Evolutionary conservation across 2,797 vertebrate genomes (phyloP).

Genomic region (Pseudopleuronectes americanus): DNA sequence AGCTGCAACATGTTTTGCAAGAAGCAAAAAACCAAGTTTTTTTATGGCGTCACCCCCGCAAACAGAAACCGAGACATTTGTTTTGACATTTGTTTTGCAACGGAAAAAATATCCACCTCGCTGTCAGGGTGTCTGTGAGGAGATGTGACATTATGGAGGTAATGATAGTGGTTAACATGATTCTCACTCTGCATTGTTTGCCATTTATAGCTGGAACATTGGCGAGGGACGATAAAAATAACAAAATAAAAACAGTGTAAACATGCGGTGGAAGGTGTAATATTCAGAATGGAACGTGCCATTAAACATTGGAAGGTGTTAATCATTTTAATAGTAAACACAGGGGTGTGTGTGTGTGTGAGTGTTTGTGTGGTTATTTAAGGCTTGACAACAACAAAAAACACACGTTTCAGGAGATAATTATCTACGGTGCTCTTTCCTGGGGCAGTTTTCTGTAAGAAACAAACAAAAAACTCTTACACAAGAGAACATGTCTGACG

Average conservation of each 20-base stretch:
- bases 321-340: conserved; percentile 1
- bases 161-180: conserved; percentile 46
- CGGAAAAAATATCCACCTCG: conserved; percentile 34
- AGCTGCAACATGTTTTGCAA: background rate
- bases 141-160: conserved; percentile 23
- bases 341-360: conserved; percentile 3
- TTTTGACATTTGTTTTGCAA: conserved; percentile 22
- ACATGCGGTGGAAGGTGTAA: background rate
- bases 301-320: conserved; percentile 5
- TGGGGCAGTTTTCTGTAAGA: conserved; percentile 15
- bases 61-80: conserved; percentile 17
- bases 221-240: background rate
- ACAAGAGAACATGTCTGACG: conserved; percentile 3
- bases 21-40: background rate
- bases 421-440: conserved; percentile 20
- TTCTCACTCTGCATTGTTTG: conserved; percentile 39
- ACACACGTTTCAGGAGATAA: conserved; percentile 10
- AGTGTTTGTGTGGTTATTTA: conserved; percentile 10
- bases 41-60: background rate
- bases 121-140: conserved; percentile 31
- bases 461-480: background rate
- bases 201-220: conserved; percentile 8
- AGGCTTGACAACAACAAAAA: background rate
- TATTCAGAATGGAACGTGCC: background rate
- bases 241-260: background rate